Evolutionary conservation across 1,140 invertebrate species (phyloP), one percentile per base, ranked within the genome.

Genomic region (Camponotus floridanus): DNA sequence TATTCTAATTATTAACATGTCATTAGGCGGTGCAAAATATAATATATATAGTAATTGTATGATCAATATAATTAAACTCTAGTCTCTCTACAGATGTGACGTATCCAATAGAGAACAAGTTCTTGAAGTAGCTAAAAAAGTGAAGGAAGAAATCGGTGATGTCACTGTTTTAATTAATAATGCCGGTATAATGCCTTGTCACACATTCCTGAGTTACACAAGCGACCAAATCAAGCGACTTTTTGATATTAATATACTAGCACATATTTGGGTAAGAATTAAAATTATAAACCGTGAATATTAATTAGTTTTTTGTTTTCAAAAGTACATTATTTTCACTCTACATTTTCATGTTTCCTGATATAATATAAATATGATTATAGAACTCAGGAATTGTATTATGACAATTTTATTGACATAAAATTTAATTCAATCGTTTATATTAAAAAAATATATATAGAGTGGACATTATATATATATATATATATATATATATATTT

Each of bases 131-230:
- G 96, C 96, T 0, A 93, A 96, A 26, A 95, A 95, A 88, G 94
- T 97, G 1, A 95, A 95, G 62, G 92, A 94, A 7, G 96, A 97
- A 89, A 96, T 97, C 0, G 97, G 97, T 1, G 95, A 96, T 55
- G 96, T 98, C 0, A 96, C 96, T 11, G 96, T 98, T 85, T 93
- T 98, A 76, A 94, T 98, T 0, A 98, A 98, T 94, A 99, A 99
- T 95, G 98, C 98, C 1, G 98, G 98, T 9, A 98, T 99, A 70
- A 98, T 98, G 97, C 97, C 97, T 0, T 97, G 97, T 90, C 96
- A 97, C 90, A 94, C 96, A 0, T 96, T 98, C 9, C 86, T 97
- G 3, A 95, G 97, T 55, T 95, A 97, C 51, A 96, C 95, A 0
- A 95, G 96, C 48, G 95, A 96, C 65, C 96, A 98, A 90, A 97